phyloP scores from a whole-genome alignment of 2,888 invertebrate genomes.

The Tridacna crocea region DNA sequence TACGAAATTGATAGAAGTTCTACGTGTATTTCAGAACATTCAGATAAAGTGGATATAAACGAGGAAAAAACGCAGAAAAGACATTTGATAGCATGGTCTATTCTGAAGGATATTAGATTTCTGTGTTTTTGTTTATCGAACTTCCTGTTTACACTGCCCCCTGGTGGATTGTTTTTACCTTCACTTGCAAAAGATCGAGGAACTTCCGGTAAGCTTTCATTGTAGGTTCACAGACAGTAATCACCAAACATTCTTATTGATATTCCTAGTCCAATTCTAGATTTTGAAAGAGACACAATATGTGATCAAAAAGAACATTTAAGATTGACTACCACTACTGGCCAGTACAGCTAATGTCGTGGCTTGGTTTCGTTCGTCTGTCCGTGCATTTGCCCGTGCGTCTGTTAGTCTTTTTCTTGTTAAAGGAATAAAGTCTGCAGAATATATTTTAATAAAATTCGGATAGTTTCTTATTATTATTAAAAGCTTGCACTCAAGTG shows the following conservation, averaged over 20 bases:
- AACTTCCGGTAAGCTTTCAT: not conserved
- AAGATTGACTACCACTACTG: no score
- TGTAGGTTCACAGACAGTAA: no score
- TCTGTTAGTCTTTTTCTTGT: no score
- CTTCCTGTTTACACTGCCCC: slow-evolving; percentile 58
- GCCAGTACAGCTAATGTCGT: no score
- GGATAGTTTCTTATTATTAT: no score
- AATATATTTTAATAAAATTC: no score
- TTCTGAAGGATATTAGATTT: slow-evolving; percentile 67
- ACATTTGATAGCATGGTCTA: slow-evolving; percentile 43
- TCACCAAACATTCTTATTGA: not conserved
- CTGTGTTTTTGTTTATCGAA: slow-evolving; percentile 59
- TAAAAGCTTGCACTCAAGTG: no score
- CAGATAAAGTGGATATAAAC: not conserved
- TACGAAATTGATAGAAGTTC: not conserved
- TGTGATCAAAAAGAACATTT: no score
- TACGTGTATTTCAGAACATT: not conserved
- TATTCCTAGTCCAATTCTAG: not conserved
- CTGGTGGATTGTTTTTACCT: slow-evolving; percentile 70
- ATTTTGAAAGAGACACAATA: no score
- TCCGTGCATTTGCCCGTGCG: no score
- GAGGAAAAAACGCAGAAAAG: slow-evolving; percentile 28
- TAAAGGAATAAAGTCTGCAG: no score
- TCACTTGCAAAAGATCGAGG: slow-evolving; percentile 69
- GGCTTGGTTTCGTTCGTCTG: no score